phyloP scores from a whole-genome alignment of 2,113 vertebrate species.

The Poeciliopsis occidentalis region DNA sequence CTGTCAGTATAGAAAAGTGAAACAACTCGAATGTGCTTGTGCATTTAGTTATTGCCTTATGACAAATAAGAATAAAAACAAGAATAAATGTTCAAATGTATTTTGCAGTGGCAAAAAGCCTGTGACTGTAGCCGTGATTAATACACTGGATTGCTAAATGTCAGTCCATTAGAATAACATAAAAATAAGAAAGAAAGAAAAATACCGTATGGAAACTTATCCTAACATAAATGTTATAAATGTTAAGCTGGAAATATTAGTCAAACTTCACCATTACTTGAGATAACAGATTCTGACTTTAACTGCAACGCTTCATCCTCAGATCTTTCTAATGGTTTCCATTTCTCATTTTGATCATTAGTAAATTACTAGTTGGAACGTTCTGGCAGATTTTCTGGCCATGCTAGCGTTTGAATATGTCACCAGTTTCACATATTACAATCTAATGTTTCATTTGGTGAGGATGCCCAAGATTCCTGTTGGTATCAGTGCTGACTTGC shows the following conservation, averaged over 20 bases:
- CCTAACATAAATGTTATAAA: no score
- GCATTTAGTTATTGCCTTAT: not conserved
- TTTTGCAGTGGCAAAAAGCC: not conserved
- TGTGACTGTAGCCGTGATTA: not conserved
- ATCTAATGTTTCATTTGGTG: no score
- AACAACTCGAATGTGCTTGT: not conserved
- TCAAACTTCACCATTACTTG: not conserved
- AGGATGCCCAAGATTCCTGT: no score
- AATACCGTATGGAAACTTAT: no score
- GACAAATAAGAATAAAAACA: not conserved
- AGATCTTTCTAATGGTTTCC: not conserved
- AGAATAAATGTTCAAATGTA: not conserved
- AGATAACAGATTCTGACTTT: not conserved
- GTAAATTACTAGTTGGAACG: not conserved
- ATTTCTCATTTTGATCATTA: not conserved
- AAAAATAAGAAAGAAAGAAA: no score
- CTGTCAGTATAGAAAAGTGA: constrained; percentile 5
- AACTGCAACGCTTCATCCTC: not conserved
- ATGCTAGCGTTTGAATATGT: no score
- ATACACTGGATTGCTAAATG: not conserved
- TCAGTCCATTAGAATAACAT: not conserved
- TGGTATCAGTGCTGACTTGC: no score
- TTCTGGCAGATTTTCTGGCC: no score
- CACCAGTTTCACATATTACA: no score
- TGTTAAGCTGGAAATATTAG: no score